A percentile compares a stretch with the other conserved stretches of the same genome.
phyloP scores from a whole-genome alignment of 2,888 invertebrate species.

The Halictus quadricinctus region DNA sequence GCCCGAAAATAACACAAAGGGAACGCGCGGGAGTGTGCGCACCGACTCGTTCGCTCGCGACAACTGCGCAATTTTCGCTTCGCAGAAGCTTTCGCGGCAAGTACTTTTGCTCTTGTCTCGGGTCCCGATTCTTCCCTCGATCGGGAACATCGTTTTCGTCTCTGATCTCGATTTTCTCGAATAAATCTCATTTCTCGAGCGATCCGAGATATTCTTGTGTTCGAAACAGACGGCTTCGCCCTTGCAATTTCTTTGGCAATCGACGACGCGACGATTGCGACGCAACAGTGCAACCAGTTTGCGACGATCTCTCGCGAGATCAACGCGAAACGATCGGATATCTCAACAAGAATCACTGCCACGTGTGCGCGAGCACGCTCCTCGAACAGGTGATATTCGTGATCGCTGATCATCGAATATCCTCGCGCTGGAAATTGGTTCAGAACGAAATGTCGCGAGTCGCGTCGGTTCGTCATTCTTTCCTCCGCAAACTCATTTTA shows the following conservation, averaged over 20 bases:
- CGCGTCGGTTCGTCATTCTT: neutral
- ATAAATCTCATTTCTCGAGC: neutral
- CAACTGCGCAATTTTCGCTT: constrained; percentile 64
- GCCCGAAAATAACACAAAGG: constrained; percentile 82
- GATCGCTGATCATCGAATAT: neutral
- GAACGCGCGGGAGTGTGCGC: constrained; percentile 76
- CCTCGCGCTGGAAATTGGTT: neutral
- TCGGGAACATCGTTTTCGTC: neutral
- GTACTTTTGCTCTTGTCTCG: neutral
- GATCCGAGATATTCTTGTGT: neutral
- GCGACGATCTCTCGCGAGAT: neutral
- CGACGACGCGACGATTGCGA: neutral
- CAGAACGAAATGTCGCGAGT: neutral
- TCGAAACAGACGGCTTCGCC: neutral
- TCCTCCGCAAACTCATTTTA: neutral
- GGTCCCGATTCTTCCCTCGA: neutral
- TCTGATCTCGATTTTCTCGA: neutral
- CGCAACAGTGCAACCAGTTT: neutral
- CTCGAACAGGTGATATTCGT: neutral
- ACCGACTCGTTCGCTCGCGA: constrained; percentile 52
- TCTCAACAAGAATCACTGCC: neutral
- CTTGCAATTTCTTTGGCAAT: neutral
- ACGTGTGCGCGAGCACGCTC: neutral
- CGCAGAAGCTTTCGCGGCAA: constrained; percentile 29
- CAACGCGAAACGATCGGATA: neutral